phyloP scores from a whole-genome alignment of 2,113 vertebrate species.

The Cervus canadensis region DNA sequence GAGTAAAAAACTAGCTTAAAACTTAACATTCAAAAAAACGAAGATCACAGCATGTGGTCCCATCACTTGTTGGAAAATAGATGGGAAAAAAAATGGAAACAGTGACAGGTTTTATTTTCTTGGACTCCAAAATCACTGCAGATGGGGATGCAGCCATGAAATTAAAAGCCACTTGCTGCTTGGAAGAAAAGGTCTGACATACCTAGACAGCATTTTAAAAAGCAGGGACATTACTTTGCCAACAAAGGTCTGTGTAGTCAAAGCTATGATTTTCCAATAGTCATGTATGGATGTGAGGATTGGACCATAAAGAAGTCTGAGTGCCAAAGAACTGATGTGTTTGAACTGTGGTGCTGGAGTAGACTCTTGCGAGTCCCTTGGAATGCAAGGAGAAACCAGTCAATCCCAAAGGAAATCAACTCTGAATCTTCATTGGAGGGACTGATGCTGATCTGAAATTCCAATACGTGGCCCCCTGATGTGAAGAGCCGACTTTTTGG shows the following conservation, averaged over 20 bases:
- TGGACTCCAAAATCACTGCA: neutral
- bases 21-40: neutral
- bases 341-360: neutral
- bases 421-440: neutral
- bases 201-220: neutral
- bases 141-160: neutral
- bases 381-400: neutral
- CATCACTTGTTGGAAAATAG: neutral
- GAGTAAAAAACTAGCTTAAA: neutral
- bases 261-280: neutral
- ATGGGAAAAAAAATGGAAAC: neutral
- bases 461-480: neutral
- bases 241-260: neutral
- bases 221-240: neutral
- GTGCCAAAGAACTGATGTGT: neutral
- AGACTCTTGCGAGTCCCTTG: neutral
- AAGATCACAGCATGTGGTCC: neutral
- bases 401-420: neutral
- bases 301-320: neutral
- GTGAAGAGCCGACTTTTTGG: neutral
- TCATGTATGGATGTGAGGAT: neutral
- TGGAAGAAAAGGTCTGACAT: neutral
- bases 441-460: neutral
- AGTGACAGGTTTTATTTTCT: neutral
- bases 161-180: neutral